A percentile compares a stretch with the other conserved stretches of the same genome.
Conservation (phyloP, 2,797 vertebrate genomes). For the Artibeus jamaicensis region DNA sequence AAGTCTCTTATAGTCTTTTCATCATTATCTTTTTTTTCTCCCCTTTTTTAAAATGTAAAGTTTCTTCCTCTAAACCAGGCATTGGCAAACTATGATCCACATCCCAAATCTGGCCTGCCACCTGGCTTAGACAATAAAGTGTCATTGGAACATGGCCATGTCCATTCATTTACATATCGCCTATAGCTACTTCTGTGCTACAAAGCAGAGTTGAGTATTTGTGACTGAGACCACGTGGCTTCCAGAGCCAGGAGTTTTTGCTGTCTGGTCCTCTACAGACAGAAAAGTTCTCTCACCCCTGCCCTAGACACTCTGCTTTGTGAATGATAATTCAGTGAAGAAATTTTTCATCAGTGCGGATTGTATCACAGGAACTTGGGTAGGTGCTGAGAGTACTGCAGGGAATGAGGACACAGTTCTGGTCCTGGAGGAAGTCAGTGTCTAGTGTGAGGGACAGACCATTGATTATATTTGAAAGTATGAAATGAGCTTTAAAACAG, state of each 20-base stretch:
- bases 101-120: neutral
- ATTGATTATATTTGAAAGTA: neutral
- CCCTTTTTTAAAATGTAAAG: neutral
- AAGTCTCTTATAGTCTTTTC: neutral
- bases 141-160: neutral
- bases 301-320: neutral
- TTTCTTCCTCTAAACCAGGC: neutral
- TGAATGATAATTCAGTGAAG: neutral
- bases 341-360: neutral
- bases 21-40: neutral
- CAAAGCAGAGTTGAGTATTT: neutral
- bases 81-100: neutral
- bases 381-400: neutral
- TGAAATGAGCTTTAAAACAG: neutral
- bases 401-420: neutral
- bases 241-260: neutral
- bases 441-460: neutral
- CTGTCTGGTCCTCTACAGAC: neutral
- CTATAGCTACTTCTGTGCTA: neutral
- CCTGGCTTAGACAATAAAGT: neutral
- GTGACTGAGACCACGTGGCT: neutral
- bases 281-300: neutral
- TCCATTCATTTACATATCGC: neutral
- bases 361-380: neutral
- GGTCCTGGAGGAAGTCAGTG: neutral